Conservation (phyloP, 2,113 vertebrate species). For the Pachyramphus minor region DNA sequence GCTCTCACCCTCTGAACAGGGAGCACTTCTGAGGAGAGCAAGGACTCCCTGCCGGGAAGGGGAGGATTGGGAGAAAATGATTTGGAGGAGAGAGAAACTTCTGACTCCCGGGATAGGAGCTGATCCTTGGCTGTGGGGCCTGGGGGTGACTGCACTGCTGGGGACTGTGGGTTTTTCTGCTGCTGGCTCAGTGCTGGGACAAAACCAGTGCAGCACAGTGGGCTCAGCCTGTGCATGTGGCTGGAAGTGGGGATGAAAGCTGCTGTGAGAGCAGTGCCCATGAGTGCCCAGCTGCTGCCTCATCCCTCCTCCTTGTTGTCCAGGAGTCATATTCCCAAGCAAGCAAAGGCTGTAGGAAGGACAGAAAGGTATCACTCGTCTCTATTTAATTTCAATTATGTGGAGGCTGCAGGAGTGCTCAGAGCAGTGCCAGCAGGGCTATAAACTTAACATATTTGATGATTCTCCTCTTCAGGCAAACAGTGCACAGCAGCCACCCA, state of each 20-base stretch:
- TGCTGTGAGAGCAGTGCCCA: not conserved
- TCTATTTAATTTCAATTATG: not conserved
- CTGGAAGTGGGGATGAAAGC: not conserved
- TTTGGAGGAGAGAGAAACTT: not conserved
- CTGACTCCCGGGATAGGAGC: accelerated
- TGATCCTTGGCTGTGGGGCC: not conserved
- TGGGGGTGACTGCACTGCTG: accelerated
- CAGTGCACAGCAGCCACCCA: not conserved
- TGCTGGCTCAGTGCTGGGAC: accelerated
- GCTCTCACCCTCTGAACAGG: not conserved
- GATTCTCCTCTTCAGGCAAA: not conserved
- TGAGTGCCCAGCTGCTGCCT: not conserved
- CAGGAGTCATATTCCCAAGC: accelerated
- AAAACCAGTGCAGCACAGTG: accelerated
- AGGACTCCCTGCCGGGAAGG: not conserved
- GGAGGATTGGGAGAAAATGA: accelerated
- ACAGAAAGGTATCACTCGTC: not conserved
- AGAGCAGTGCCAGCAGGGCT: not conserved
- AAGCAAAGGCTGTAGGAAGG: not conserved
- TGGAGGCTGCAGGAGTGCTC: not conserved
- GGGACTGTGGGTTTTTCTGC: not conserved
- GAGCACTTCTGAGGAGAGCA: not conserved
- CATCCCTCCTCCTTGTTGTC: not conserved
- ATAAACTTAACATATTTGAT: not conserved
- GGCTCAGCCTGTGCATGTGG: accelerated